phyloP scores from a whole-genome alignment of 2,113 vertebrate species.

The Strix aluco region DNA sequence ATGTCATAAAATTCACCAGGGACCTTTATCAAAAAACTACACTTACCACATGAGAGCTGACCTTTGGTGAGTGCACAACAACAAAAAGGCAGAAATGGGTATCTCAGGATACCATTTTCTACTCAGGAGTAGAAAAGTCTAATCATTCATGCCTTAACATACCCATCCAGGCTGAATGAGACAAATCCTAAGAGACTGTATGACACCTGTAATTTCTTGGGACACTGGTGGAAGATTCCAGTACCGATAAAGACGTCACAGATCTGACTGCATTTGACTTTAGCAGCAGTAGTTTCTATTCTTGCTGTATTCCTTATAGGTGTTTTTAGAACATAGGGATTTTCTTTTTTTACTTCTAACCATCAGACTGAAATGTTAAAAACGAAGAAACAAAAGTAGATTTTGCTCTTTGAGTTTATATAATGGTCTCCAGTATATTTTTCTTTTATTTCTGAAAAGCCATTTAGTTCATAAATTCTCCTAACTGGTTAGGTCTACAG shows the following conservation, averaged over 20 bases:
- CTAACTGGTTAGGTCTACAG: neutral
- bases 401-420: neutral
- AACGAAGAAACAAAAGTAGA: neutral
- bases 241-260: neutral
- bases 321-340: neutral
- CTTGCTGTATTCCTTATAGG: neutral
- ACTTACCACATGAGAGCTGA: neutral
- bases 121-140: neutral
- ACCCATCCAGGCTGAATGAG: neutral
- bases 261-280: neutral
- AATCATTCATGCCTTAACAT: neutral
- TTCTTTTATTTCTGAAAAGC: neutral
- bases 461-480: neutral
- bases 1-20: neutral
- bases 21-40: neutral
- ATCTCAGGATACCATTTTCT: neutral
- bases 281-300: neutral
- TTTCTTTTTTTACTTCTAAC: neutral
- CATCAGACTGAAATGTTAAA: neutral
- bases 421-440: neutral
- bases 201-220: neutral
- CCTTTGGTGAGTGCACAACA: neutral
- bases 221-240: neutral
- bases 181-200: neutral
- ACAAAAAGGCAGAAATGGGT: neutral